Percentiles rank a stretch among this genome's conserved stretches.
These are phyloP conservation scores for Aspidoscelis tigris DNA, from an alignment of 2,113 vertebrate genomes.

Conservation along the genomic window DNA sequence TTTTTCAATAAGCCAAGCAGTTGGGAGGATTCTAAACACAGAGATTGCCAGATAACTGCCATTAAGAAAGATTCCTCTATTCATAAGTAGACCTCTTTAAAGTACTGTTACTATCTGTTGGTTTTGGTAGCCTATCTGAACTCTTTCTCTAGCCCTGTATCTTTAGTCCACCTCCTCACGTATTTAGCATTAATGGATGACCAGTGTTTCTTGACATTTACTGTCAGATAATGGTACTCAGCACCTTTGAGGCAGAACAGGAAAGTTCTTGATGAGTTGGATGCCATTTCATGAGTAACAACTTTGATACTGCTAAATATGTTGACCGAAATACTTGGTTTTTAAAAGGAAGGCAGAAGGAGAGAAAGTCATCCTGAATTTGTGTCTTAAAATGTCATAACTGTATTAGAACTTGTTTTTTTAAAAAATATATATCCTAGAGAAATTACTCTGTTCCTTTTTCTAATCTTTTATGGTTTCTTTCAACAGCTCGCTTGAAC, in stretches of 20 bases:
- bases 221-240: rapidly evolving
- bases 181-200: neutral
- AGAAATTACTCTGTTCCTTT: neutral
- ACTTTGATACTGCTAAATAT: neutral
- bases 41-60: neutral
- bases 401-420: rapidly evolving
- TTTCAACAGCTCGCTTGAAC: constrained; percentile 66
- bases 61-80: neutral
- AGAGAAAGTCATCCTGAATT: neutral
- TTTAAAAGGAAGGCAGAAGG: neutral
- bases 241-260: rapidly evolving
- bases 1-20: neutral
- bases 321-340: rapidly evolving
- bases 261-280: neutral
- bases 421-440: rapidly evolving
- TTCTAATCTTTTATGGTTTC: constrained; percentile 49
- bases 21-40: neutral
- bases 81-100: neutral
- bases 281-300: neutral
- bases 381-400: neutral
- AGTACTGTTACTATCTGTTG: neutral
- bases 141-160: neutral
- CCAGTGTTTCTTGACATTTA: constrained; percentile 2
- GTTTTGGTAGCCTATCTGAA: constrained; percentile 3
- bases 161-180: neutral